Conservation (phyloP, 2,797 vertebrate species). For the Pangasius larnaudii region DNA sequence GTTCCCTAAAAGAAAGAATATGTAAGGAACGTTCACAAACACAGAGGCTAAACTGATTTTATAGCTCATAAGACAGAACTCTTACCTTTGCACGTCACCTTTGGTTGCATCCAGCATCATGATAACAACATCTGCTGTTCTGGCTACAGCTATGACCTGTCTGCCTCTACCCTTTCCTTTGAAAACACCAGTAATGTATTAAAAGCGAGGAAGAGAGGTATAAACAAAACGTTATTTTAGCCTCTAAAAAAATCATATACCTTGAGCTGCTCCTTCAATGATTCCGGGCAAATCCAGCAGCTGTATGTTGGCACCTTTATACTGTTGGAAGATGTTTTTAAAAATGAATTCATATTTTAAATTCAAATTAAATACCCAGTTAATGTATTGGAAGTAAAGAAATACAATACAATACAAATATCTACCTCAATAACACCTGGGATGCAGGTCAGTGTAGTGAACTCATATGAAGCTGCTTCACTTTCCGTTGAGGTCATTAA, state of each 20-base stretch:
- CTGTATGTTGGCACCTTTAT: conserved; percentile 99
- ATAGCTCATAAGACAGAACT: background rate
- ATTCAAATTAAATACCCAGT: background rate
- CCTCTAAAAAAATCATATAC: conserved; percentile 64
- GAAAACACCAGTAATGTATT: background rate
- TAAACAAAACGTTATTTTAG: background rate
- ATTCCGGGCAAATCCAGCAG: conserved; percentile 98
- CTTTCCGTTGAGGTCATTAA: conserved; percentile 97
- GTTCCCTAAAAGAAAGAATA: conserved; percentile 70
- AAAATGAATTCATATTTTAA: background rate
- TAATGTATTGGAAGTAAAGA: background rate
- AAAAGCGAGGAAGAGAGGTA: background rate
- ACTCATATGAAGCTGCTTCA: conserved; percentile 95
- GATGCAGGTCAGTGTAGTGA: conserved; percentile 97
- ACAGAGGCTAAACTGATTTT: background rate
- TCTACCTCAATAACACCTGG: conserved; percentile 95
- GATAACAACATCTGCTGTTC: conserved; percentile 95
- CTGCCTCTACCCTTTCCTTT: conserved; percentile 95
- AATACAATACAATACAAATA: background rate
- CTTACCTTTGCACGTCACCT: conserved; percentile 94
- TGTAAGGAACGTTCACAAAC: background rate
- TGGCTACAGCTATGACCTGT: conserved; percentile 96
- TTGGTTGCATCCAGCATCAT: conserved; percentile 99
- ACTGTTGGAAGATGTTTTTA: conserved; percentile 71
- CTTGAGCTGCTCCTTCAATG: conserved; percentile 98